A percentile compares a stretch with the other conserved stretches of the same genome.
Evolutionary conservation across 2,888 invertebrate species (phyloP).

Genomic region (Lamproptera curius): DNA sequence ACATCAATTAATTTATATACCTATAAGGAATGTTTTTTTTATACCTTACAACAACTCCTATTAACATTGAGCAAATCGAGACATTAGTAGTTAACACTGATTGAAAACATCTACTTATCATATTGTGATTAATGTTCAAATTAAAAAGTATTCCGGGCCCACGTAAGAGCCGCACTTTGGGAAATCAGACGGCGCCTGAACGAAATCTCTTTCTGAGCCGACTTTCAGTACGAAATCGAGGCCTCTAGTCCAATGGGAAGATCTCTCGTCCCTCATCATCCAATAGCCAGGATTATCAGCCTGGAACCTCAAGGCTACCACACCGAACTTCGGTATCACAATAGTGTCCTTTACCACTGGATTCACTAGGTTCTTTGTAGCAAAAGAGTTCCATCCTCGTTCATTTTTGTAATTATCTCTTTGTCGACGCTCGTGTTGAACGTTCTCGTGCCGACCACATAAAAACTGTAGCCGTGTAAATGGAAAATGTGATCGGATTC

Average conservation of each 20-base stretch:
- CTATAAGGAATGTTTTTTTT: too few relatives aligned
- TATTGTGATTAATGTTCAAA: constrained; percentile 40
- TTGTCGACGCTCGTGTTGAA: constrained; percentile 72
- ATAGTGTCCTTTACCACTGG: constrained; percentile 86
- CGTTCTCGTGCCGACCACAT: constrained; percentile 79
- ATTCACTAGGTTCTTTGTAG: constrained; percentile 73
- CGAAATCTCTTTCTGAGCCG: constrained; percentile 81
- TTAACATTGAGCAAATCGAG: constrained; percentile 6
- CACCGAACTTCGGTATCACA: constrained; percentile 83
- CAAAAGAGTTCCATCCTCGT: constrained; percentile 76
- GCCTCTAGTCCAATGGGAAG: constrained; percentile 86
- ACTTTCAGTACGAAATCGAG: constrained; percentile 86
- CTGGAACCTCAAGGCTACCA: constrained; percentile 83
- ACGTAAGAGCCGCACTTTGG: constrained; percentile 88
- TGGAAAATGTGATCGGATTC: constrained; percentile 84
- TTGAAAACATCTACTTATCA: too few relatives aligned
- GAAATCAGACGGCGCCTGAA: constrained; percentile 83
- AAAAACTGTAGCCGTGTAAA: constrained; percentile 86
- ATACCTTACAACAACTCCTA: constrained; percentile 14
- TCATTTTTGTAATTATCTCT: constrained; percentile 76
- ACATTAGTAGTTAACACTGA: constrained; percentile 20
- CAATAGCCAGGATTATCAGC: constrained; percentile 90
- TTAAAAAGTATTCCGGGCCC: constrained; percentile 86
- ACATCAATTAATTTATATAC: too few relatives aligned
- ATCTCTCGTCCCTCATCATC: constrained; percentile 88